These are phyloP conservation scores for Sebastes matsubarae DNA, from an alignment of 2,797 vertebrate genomes.

Conservation along the genomic window DNA sequence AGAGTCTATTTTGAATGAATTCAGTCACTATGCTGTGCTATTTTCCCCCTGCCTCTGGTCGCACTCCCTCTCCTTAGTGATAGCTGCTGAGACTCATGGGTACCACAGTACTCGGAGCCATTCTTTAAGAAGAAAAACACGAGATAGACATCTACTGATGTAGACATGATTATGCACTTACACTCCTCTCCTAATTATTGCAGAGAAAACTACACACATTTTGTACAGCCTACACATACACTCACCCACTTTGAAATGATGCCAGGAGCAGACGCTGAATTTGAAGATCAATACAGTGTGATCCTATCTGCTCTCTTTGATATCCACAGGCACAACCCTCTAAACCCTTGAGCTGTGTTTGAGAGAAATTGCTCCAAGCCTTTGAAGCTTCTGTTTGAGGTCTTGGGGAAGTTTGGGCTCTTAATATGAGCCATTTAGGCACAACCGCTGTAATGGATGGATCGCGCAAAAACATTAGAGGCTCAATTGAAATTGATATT, in stretches of 20 bases:
- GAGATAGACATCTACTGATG: neutral
- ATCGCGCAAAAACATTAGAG: slow-evolving; percentile 23
- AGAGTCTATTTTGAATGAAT: too few relatives aligned
- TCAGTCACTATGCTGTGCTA: too few relatives aligned
- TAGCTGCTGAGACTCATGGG: neutral
- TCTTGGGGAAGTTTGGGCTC: slow-evolving; percentile 35
- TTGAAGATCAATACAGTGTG: slow-evolving; percentile 56
- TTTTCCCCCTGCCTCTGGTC: neutral
- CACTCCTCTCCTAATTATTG: neutral
- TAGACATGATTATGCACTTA: neutral
- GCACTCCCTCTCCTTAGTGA: neutral
- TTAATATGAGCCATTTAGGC: slow-evolving; percentile 56
- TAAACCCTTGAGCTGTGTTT: slow-evolving; percentile 46
- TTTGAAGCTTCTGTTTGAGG: slow-evolving; percentile 45
- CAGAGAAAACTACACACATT: slow-evolving; percentile 9
- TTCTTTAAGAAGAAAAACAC: neutral
- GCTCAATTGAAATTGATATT: slow-evolving; percentile 48
- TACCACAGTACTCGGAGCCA: neutral
- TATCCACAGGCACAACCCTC: slow-evolving; percentile 36
- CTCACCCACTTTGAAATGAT: slow-evolving; percentile 46
- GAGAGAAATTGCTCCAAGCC: slow-evolving; percentile 40
- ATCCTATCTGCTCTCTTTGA: slow-evolving; percentile 58
- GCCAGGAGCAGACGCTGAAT: slow-evolving; percentile 40
- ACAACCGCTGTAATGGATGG: slow-evolving; percentile 29
- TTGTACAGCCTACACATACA: slow-evolving; percentile 8